Base-by-base conservation (phyloP, 2,888 invertebrate species). In the Thalpophila matura region DNA sequence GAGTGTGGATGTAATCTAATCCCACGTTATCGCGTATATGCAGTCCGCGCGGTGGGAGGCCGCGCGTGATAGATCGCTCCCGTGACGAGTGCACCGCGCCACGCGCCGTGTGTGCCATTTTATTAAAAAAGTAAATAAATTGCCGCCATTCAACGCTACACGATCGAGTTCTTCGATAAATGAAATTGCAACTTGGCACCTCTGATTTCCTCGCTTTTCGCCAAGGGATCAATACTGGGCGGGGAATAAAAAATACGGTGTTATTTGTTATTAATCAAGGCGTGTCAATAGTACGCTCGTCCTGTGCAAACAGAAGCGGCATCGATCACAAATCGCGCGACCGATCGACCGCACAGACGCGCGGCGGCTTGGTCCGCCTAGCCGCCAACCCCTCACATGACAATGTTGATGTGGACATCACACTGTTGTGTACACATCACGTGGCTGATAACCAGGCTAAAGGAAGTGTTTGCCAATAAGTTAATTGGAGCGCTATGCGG, bases 51-150 rank as follows among this genome's bases (percentile, higher is more conserved):
- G 16, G 14, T 9, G 63, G 12, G 45, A 14, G 22, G 49, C 31
- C 24, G 43, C 49, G 37, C 47, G 65, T 80, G 79, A 80, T 71
- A 67, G 69, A 81, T 80, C 70, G 59, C 59, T 66, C 59, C 65
- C 70, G 73, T 72, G 73, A 68, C 70, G 70, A 68, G 40, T 66
- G 67, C 64, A 57, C 26, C 55, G 22, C 22, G 35, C 29, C 38
- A 55, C 57, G 29, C 38, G 40, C 38, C 59, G 61, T 56, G 56
- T 65, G 65, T 45, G 51, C 53, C 37, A 62, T 80, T 82, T 83
- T 81, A 80, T 80, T 80, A 81, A 82, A 77, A 81, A 78, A 77
- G 62, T 76, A 78, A 79, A 83, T 73, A 83, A 73, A 81, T 81
- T 63, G 79, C 66, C 20, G 37, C 47, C 68, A 70, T 68, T 72